Conservation (phyloP, 2,797 vertebrate species). For the Anisognathus igniventris region DNA sequence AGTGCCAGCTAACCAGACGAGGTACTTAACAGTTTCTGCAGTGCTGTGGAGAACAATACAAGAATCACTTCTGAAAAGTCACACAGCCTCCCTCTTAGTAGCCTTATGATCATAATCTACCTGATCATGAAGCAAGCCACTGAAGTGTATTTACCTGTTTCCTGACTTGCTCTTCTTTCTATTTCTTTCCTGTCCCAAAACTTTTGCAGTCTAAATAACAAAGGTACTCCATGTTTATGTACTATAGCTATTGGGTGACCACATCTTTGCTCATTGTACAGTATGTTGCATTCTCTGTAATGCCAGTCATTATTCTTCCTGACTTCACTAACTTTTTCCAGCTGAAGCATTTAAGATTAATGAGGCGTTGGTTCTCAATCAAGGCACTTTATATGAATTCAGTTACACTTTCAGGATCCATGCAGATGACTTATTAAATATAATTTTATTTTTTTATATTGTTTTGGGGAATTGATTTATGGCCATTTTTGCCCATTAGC, state of each 20-base stretch:
- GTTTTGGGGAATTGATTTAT: neutral
- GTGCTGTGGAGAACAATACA: neutral
- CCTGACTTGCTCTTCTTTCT: neutral
- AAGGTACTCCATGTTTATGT: neutral
- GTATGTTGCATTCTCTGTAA: slow-evolving; percentile 17
- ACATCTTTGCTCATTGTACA: neutral
- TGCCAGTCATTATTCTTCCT: slow-evolving; percentile 70
- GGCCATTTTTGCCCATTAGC: neutral
- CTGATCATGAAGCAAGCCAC: neutral
- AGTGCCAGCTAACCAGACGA: neutral
- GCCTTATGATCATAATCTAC: neutral
- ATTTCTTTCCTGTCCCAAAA: neutral
- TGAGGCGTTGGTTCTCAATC: slow-evolving; percentile 68
- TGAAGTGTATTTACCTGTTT: neutral
- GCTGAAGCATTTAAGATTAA: slow-evolving; percentile 66
- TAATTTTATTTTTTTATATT: slow-evolving; percentile 32
- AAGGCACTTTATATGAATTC: slow-evolving; percentile 58
- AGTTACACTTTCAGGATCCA: slow-evolving; percentile 49
- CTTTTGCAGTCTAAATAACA: neutral
- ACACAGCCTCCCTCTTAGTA: neutral
- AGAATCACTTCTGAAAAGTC: neutral
- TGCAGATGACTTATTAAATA: slow-evolving; percentile 28
- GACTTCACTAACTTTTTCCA: slow-evolving; percentile 51
- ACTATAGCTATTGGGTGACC: neutral
- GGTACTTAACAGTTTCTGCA: neutral